A percentile compares a stretch with the other conserved stretches of the same genome.
These are phyloP conservation scores for Teleopsis dalmanni DNA, from an alignment of 1,140 invertebrate species.

Conservation along the genomic window DNA sequence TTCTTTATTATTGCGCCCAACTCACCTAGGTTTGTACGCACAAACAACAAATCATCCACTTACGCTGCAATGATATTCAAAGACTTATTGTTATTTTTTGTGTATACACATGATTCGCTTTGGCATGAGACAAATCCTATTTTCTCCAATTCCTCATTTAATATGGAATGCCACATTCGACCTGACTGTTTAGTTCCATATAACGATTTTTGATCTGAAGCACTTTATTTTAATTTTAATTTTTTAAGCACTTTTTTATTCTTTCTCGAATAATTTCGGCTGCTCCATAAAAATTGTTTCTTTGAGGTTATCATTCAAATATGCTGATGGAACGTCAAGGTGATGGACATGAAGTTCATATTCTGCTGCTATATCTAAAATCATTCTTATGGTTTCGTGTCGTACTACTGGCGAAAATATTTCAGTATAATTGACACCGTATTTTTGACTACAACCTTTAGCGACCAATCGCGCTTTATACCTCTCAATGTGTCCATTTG, in stretches of 20 bases:
- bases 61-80: conserved; percentile 10
- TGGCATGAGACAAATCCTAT: conserved; percentile 8
- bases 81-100: background rate
- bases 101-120: conserved; percentile 34
- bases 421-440: conserved; percentile 40
- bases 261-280: conserved; percentile 19
- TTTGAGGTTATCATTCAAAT: conserved; percentile 42
- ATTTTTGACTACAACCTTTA: too few species aligned
- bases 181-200: conserved; percentile 37
- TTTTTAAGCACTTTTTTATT: conserved; percentile 19
- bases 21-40: conserved; percentile 5
- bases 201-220: too few species aligned
- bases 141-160: conserved; percentile 16
- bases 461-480: too few species aligned
- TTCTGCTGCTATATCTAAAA: conserved; percentile 21
- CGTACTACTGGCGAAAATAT: conserved; percentile 14
- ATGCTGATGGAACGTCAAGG: conserved; percentile 44
- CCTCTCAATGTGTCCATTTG: too few species aligned
- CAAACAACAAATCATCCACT: conserved; percentile 11
- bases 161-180: conserved; percentile 27
- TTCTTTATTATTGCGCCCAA: conserved; percentile 7
- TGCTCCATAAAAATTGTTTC: conserved; percentile 44
- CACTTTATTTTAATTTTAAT: too few species aligned
- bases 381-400: conserved; percentile 16
- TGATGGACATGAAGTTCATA: conserved; percentile 29